Conservation (phyloP, 1,140 invertebrate species). For the Daktulosphaira vitifoliae region DNA sequence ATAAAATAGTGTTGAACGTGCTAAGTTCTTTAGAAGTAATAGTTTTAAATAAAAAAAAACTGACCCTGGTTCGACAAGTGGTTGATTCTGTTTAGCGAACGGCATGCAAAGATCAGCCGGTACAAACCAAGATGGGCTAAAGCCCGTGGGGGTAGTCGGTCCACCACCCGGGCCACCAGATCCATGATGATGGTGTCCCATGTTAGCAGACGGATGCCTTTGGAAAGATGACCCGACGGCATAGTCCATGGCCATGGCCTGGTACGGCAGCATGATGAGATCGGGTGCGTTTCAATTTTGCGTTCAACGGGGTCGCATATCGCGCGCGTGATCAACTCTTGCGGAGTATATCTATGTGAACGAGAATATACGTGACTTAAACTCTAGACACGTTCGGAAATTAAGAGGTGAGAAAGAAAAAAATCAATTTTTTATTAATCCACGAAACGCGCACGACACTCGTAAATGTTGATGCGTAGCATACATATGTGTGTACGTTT, state of each 20-base stretch:
- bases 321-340: not conserved
- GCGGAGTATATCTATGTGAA: not conserved
- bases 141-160: constrained; percentile 51
- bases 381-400: not conserved
- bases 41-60: too few species aligned
- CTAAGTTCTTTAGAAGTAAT: too few species aligned
- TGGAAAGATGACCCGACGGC: constrained; percentile 62
- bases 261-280: constrained; percentile 68
- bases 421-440: not conserved
- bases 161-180: constrained; percentile 40
- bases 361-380: not conserved
- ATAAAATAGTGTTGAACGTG: too few species aligned
- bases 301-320: too few species aligned
- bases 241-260: constrained; percentile 81
- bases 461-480: too few species aligned
- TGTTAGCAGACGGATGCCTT: constrained; percentile 51
- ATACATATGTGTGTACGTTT: too few species aligned
- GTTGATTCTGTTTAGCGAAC: constrained; percentile 62
- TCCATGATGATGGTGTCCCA: constrained; percentile 25
- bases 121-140: constrained; percentile 87
- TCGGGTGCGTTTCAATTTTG: not conserved
- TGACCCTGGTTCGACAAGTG: constrained; percentile 84
- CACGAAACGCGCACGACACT: too few species aligned
- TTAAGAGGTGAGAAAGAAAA: not conserved
- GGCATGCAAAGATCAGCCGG: constrained; percentile 77